Conservation (phyloP, 2,888 invertebrate species). For the Drosophila nr. perissopoda region DNA sequence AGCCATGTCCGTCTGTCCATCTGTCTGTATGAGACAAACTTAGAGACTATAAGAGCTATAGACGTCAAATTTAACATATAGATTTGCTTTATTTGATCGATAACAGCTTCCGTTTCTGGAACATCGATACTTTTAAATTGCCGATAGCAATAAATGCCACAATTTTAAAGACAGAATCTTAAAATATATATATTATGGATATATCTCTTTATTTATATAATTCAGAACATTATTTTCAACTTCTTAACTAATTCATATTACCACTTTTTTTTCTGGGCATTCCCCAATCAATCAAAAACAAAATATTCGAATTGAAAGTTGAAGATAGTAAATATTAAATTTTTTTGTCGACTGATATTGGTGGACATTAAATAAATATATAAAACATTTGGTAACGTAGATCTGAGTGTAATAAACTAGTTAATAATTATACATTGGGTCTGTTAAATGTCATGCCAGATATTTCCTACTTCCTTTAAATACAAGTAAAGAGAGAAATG, state of each 20-base stretch:
- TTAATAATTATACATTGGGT: constrained; percentile 14
- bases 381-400: not conserved
- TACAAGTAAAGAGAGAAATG: constrained; percentile 38
- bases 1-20: no score
- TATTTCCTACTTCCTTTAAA: constrained; percentile 17
- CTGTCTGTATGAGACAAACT: no score
- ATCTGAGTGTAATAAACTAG: not conserved
- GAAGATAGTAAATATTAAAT: not conserved
- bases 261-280: not conserved
- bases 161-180: no score
- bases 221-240: not conserved
- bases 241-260: not conserved
- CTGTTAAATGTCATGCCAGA: constrained; percentile 24
- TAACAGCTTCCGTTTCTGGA: no score
- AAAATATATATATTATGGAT: no score
- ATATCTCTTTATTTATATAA: not conserved
- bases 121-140: no score
- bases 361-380: not conserved
- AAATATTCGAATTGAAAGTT: not conserved
- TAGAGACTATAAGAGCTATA: no score
- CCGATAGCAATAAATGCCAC: no score
- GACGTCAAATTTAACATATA: no score
- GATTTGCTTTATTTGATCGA: no score
- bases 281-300: not conserved
- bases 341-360: not conserved